Base-by-base conservation (phyloP, 1,140 invertebrate species). In the Dinoponera quadriceps region DNA sequence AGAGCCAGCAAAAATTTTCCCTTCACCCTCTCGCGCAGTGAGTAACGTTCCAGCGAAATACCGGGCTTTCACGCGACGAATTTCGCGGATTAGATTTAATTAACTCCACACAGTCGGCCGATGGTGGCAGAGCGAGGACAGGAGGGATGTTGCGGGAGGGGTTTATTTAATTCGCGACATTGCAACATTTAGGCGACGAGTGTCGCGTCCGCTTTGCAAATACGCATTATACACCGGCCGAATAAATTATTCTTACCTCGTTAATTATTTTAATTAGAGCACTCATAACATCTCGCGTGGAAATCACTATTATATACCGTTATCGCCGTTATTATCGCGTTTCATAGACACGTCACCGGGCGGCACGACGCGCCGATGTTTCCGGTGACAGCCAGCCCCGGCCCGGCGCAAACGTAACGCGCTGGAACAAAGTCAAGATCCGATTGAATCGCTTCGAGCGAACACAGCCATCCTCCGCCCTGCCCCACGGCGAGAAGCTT, bases 1-100 rank as follows among this genome's bases (percentile, higher is more conserved):
- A 27, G 66, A 77, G 38, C 11, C 27, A 66, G 44, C 14, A 7
- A 33, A 75, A 65, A 65, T 62, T 60, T 55, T 44, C 29, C 14
- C 18, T 20, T 16, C 14, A 20, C 54, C n/a, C 7, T 7, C 33
- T 44, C 7, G 7, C 3, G 38, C n/a, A 44, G 7, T 44, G 38
- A 7, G 33, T 33, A 7, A 33, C 38, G 38, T 44, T 44, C 7
- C 11, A 44, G 38, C 38, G 38, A 44, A 44, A 44, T 5, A 44
- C 38, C 38, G 38, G 38, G 11, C 11, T 29, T 66, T n/a, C 20
- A 13, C n/a, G 27, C 33, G 22, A 16, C 7, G 11, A 65, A 54
- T 65, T 65, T 11, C 3, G 1, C 16, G 9, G 29, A 22, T 33
- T 65, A 13, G 0, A 65, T 18, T 54, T 51, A 65, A 75, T 75